Evolutionary conservation across 2,888 invertebrate genomes (phyloP).

Genomic region (Gandaritis pyraliata): DNA sequence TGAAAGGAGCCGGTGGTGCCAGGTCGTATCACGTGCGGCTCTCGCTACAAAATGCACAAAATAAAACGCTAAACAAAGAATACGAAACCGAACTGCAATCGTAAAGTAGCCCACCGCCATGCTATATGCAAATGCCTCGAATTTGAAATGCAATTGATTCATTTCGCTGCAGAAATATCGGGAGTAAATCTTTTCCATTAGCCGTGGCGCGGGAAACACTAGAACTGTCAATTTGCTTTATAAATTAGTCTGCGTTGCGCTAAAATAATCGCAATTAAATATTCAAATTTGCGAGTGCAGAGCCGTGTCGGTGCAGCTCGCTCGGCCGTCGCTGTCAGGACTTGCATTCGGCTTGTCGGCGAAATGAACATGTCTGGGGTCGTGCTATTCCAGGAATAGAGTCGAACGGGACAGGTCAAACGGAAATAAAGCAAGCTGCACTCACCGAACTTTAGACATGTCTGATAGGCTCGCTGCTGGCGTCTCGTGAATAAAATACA

Average conservation of each 20-base stretch:
- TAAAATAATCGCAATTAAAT: constrained; percentile 75
- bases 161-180: constrained; percentile 55
- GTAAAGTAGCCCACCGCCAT: constrained; percentile 65
- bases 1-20: constrained; percentile 60
- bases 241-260: constrained; percentile 67
- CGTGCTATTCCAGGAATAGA: constrained; percentile 74
- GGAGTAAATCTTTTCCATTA: constrained; percentile 63
- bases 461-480: constrained; percentile 74
- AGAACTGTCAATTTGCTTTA: constrained; percentile 68
- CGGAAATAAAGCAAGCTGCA: constrained; percentile 81
- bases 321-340: constrained; percentile 66
- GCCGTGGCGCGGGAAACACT: constrained; percentile 50
- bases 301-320: constrained; percentile 71
- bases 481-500: constrained; percentile 77
- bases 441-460: constrained; percentile 79
- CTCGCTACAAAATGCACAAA: constrained; percentile 68
- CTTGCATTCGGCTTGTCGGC: constrained; percentile 75
- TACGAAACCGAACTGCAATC: constrained; percentile 64
- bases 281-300: constrained; percentile 79
- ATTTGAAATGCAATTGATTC: constrained; percentile 68
- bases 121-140: constrained; percentile 61
- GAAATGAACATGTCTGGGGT: constrained; percentile 75
- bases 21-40: constrained; percentile 66
- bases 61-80: constrained; percentile 74
- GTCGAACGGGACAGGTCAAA: constrained; percentile 78